phyloP scores from a whole-genome alignment of 2,888 invertebrate species.

The Adineta ricciae region DNA sequence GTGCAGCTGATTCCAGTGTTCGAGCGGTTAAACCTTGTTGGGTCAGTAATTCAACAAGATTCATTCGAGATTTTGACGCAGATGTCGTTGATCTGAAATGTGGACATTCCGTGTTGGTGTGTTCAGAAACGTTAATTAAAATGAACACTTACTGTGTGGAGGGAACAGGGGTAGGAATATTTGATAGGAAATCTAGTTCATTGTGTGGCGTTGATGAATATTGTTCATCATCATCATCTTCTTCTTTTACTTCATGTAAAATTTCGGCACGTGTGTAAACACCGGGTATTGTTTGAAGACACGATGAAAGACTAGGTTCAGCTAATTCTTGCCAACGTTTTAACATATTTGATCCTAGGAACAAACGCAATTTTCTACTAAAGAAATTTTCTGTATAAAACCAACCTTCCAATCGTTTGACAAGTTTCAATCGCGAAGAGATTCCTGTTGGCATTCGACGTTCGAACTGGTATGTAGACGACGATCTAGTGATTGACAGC shows the following conservation, averaged over 20 bases:
- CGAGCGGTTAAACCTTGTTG: neutral
- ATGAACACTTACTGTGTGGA: neutral
- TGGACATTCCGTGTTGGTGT: no score
- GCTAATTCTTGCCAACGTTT: slow-evolving; percentile 20
- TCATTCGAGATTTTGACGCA: neutral
- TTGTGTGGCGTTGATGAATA: neutral
- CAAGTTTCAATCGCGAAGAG: neutral
- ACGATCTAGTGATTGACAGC: neutral
- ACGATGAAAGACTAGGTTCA: neutral
- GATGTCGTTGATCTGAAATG: neutral
- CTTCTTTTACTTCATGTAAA: slow-evolving; percentile 8
- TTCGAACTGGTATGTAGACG: neutral
- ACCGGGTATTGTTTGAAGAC: neutral
- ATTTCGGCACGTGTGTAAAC: slow-evolving; percentile 14
- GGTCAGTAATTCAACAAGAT: neutral
- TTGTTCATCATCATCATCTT: neutral
- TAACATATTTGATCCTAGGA: neutral
- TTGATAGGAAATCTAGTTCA: neutral
- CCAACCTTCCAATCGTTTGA: neutral
- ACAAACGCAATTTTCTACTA: no score
- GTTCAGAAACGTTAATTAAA: no score
- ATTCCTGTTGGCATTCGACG: neutral
- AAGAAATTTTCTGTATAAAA: neutral
- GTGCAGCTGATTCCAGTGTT: neutral
- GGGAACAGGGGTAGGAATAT: neutral